Evolutionary conservation across 2,888 invertebrate species (phyloP).

Genomic region (Entomobrya proxima): DNA sequence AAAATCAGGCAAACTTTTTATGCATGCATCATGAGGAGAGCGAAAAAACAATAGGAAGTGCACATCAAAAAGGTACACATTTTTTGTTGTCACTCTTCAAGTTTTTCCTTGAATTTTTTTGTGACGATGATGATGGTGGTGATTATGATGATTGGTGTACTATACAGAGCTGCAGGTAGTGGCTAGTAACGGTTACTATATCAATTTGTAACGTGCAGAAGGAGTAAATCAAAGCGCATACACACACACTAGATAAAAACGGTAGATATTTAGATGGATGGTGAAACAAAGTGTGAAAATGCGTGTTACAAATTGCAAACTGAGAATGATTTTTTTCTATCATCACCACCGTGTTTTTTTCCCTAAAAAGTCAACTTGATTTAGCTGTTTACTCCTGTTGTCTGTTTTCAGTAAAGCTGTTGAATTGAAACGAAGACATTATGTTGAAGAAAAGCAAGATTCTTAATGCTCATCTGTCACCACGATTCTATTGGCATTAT

Average conservation of each 20-base stretch:
- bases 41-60: slow-evolving; percentile 19
- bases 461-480: slow-evolving; percentile 19
- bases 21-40: neutral
- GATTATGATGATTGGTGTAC: slow-evolving; percentile 17
- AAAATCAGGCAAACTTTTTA: neutral
- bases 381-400: neutral
- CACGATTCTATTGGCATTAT: too few relatives aligned
- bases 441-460: neutral
- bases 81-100: slow-evolving; percentile 22
- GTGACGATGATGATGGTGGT: neutral
- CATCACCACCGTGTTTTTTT: too few relatives aligned
- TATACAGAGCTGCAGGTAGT: neutral
- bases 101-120: slow-evolving; percentile 13
- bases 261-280: neutral
- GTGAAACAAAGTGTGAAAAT: slow-evolving; percentile 34
- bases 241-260: neutral
- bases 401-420: neutral
- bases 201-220: neutral
- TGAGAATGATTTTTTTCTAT: slow-evolving; percentile 15
- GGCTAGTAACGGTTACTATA: neutral
- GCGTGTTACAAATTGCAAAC: slow-evolving; percentile 28
- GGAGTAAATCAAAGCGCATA: neutral
- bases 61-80: neutral
- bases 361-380: neutral
- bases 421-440: slow-evolving; percentile 26